Conservation (phyloP, 2,888 invertebrate genomes). For the Zeuzera pyrina region DNA sequence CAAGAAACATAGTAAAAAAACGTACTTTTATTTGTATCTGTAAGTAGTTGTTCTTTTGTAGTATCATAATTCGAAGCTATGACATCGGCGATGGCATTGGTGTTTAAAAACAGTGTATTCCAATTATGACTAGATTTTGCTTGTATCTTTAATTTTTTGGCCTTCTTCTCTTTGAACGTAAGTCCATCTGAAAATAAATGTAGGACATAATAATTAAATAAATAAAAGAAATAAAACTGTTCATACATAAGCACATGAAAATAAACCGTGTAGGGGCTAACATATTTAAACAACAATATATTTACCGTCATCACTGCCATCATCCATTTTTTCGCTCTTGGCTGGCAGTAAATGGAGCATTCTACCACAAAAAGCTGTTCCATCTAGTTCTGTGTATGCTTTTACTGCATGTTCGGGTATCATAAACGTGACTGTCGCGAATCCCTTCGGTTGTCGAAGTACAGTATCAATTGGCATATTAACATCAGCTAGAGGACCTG, state of each 20-base stretch:
- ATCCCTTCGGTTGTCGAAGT: conserved; percentile 90
- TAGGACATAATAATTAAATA: conserved; percentile 5
- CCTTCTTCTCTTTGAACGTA: conserved; percentile 88
- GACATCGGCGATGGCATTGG: conserved; percentile 93
- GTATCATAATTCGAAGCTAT: conserved; percentile 88
- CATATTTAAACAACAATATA: conserved; percentile 7
- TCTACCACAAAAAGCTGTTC: conserved; percentile 91
- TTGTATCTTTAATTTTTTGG: conserved; percentile 80
- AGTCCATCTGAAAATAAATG: conserved; percentile 67
- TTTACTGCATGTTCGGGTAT: conserved; percentile 96
- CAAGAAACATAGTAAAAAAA: too few species aligned
- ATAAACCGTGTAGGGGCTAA: too few species aligned
- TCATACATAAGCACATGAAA: too few species aligned
- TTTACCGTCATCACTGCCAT: conserved; percentile 58
- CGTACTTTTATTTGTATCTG: conserved; percentile 53
- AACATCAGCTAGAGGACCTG: conserved; percentile 89
- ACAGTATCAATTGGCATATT: conserved; percentile 89
- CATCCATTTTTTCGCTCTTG: conserved; percentile 74
- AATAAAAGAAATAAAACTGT: conserved; percentile 7
- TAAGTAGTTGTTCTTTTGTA: conserved; percentile 84
- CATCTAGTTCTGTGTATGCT: conserved; percentile 92
- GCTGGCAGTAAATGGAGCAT: conserved; percentile 95
- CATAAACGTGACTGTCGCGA: conserved; percentile 92
- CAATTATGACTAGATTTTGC: conserved; percentile 91
- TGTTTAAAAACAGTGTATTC: conserved; percentile 95